phyloP scores from a whole-genome alignment of 1,140 invertebrate genomes.

The Ceratina calcarata region DNA sequence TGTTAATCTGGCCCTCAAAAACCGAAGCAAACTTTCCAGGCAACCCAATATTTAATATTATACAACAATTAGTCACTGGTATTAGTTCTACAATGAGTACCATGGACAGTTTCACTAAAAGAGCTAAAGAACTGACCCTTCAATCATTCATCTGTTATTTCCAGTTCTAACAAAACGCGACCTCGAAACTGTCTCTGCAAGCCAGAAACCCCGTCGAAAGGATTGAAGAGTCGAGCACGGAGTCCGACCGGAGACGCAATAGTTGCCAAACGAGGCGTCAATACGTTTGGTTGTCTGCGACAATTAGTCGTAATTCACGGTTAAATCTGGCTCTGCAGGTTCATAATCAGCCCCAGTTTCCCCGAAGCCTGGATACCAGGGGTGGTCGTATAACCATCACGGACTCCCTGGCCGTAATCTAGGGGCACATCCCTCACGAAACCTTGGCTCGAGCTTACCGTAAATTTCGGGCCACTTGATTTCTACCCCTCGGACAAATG shows the following conservation, averaged over 20 bases:
- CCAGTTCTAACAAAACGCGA: no score
- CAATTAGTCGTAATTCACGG: conserved; percentile 28
- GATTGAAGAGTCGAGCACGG: no score
- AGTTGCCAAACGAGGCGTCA: background rate
- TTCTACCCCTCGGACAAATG: background rate
- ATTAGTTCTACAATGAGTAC: no score
- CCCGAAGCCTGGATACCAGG: background rate
- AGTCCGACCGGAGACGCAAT: background rate
- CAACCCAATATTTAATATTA: no score
- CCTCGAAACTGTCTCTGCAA: no score
- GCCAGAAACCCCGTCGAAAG: background rate
- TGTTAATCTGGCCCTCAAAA: no score
- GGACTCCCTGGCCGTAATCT: background rate
- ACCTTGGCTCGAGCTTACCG: background rate
- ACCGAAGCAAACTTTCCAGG: no score
- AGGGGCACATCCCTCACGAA: background rate
- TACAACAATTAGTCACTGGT: no score
- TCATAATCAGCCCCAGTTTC: conserved; percentile 22
- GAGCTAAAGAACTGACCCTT: no score
- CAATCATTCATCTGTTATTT: no score
- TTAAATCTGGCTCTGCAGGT: background rate
- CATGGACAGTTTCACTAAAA: no score
- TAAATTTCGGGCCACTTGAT: conserved; percentile 17
- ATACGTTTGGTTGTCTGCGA: background rate
- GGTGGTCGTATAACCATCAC: conserved; percentile 24